Percentiles rank a stretch among this genome's conserved stretches.
These are phyloP conservation scores for Brenthis hecate DNA, from an alignment of 2,888 invertebrate genomes.

Conservation along the genomic window DNA sequence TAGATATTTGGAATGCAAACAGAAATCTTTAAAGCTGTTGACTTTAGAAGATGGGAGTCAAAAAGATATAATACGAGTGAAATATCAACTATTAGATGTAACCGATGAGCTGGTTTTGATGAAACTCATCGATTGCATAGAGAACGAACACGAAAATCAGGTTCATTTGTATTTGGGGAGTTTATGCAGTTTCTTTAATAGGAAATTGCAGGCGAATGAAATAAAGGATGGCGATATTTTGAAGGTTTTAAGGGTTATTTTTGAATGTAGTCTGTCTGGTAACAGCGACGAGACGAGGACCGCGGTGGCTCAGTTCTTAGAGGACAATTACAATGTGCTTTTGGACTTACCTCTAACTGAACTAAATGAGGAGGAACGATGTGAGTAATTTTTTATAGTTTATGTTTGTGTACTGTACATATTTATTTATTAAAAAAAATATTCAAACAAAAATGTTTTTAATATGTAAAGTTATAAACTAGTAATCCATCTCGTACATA, in stretches of 20 bases:
- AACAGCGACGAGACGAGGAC: constrained; percentile 52
- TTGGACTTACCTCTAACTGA: constrained; percentile 39
- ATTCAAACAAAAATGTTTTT: not conserved
- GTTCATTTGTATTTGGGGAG: constrained; percentile 62
- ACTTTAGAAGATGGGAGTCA: constrained; percentile 55
- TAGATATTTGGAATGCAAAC: constrained; percentile 60
- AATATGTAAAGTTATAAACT: not conserved
- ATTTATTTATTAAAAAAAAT: not conserved
- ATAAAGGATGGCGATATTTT: constrained; percentile 42
- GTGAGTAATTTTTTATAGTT: constrained; percentile 43
- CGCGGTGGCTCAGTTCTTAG: constrained; percentile 57
- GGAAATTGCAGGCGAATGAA: constrained; percentile 39
- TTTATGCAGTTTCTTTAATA: constrained; percentile 51
- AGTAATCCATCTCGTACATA: not conserved
- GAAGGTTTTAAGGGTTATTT: constrained; percentile 52
- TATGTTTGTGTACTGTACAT: not conserved
- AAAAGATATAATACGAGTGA: constrained; percentile 47
- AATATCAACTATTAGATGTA: constrained; percentile 39
- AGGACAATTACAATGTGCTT: constrained; percentile 47
- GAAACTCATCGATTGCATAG: constrained; percentile 51
- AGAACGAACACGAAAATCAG: constrained; percentile 59
- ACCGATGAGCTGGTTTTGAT: constrained; percentile 47
- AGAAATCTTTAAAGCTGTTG: constrained; percentile 61
- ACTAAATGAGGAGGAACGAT: constrained; percentile 48
- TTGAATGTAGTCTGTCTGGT: constrained; percentile 57